Evolutionary conservation across 2,797 vertebrate genomes (phyloP).

Genomic region (Manis javanica): DNA sequence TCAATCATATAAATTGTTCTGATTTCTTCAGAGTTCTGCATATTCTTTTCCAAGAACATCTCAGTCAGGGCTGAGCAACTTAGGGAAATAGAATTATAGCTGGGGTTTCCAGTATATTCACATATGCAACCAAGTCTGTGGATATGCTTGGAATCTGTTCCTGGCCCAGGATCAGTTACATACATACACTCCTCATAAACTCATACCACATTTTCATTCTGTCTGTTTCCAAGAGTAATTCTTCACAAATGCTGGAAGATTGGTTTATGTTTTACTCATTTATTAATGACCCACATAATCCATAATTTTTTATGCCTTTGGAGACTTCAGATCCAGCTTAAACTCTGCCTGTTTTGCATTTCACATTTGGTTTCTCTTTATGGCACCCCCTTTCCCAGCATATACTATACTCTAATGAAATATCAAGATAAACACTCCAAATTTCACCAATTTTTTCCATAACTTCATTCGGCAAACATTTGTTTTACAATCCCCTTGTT

Average conservation of each 20-base stretch:
- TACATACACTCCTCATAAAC: constrained; percentile 48
- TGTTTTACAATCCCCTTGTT: background rate
- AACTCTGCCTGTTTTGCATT: constrained; percentile 44
- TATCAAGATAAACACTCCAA: constrained; percentile 16
- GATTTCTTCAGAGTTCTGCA: constrained; percentile 61
- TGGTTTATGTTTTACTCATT: constrained; percentile 61
- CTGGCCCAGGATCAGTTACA: constrained; percentile 69
- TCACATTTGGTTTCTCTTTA: constrained; percentile 12
- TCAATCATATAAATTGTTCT: constrained; percentile 36
- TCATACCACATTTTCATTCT: constrained; percentile 69
- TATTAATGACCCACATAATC: constrained; percentile 73
- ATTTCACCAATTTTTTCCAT: background rate
- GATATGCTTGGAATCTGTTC: constrained; percentile 77
- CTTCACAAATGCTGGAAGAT: constrained; percentile 65
- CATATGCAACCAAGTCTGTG: constrained; percentile 54
- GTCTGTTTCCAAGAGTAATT: constrained; percentile 71
- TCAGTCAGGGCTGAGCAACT: constrained; percentile 60
- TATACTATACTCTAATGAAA: background rate
- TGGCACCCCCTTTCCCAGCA: background rate
- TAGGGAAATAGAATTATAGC: constrained; percentile 59
- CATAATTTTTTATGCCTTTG: constrained; percentile 72
- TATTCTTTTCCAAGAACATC: constrained; percentile 67
- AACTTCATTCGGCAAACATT: constrained; percentile 31
- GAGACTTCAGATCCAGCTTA: constrained; percentile 58
- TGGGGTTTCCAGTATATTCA: constrained; percentile 63